Conservation (phyloP, 2,113 vertebrate genomes). For the Sander vitreus region DNA sequence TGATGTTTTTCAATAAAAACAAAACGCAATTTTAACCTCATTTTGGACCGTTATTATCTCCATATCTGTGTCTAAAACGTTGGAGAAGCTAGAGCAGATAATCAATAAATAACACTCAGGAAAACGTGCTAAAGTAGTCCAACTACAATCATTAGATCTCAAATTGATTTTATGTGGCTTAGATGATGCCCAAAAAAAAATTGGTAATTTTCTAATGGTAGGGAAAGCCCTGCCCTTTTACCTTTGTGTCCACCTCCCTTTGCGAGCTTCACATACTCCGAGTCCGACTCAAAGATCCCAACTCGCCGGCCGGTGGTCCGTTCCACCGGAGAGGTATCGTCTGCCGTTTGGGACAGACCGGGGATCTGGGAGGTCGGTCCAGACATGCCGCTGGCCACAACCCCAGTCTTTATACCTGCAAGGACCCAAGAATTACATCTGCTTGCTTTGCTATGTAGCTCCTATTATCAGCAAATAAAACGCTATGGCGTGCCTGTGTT, state of each 20-base stretch:
- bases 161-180: no score
- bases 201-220: no score
- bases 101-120: no score
- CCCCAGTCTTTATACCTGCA: conserved; percentile 76
- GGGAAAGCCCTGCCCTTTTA: conserved; percentile 35
- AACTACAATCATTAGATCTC: no score
- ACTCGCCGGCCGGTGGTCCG: conserved; percentile 80
- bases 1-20: no score
- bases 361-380: conserved; percentile 86
- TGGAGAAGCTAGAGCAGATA: no score
- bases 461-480: neutral
- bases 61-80: no score
- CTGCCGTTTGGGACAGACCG: conserved; percentile 78
- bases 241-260: conserved; percentile 86
- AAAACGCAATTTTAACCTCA: no score
- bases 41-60: no score
- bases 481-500: no score
- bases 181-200: no score
- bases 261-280: conserved; percentile 86
- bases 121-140: no score
- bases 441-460: neutral
- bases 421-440: neutral
- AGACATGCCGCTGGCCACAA: conserved; percentile 38
- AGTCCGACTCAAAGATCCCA: conserved; percentile 82
- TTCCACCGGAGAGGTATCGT: conserved; percentile 62